Evolutionary conservation across 2,888 invertebrate species (phyloP).

Genomic region (Perdita meconis): DNA sequence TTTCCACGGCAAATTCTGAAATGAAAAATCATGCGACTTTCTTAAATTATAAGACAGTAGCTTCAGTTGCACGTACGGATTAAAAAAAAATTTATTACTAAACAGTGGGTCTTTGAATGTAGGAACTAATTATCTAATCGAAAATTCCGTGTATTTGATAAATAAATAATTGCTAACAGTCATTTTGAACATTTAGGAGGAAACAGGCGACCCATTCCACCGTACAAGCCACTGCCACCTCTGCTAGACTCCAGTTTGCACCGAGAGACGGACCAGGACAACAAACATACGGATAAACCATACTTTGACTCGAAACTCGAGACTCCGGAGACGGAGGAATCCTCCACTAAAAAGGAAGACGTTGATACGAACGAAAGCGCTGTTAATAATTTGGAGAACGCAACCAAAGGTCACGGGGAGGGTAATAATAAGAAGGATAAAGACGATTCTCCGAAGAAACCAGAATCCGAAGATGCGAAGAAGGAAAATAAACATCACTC

Average conservation of each 20-base stretch:
- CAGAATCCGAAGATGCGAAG: constrained; percentile 56
- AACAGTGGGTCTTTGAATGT: no score
- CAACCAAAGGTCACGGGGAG: constrained; percentile 27
- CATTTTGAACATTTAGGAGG: constrained; percentile 61
- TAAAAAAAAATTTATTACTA: no score
- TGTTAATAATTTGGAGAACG: neutral
- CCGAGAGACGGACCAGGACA: constrained; percentile 64
- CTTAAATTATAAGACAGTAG: no score
- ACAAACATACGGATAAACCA: constrained; percentile 63
- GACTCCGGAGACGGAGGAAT: constrained; percentile 30
- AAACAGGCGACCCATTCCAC: constrained; percentile 76
- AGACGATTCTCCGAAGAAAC: constrained; percentile 17
- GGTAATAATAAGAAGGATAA: constrained; percentile 22
- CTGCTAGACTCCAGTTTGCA: constrained; percentile 63
- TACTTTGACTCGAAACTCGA: constrained; percentile 59
- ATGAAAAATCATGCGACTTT: no score
- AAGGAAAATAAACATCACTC: constrained; percentile 74
- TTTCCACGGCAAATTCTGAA: no score
- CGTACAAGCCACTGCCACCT: constrained; percentile 78
- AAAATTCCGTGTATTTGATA: neutral
- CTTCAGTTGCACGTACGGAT: no score
- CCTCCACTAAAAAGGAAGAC: constrained; percentile 53
- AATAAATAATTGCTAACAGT: neutral
- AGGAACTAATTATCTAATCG: no score
- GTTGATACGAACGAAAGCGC: constrained; percentile 36